phyloP scores from a whole-genome alignment of 2,888 invertebrate species.

The Drosophila tripunctata region DNA sequence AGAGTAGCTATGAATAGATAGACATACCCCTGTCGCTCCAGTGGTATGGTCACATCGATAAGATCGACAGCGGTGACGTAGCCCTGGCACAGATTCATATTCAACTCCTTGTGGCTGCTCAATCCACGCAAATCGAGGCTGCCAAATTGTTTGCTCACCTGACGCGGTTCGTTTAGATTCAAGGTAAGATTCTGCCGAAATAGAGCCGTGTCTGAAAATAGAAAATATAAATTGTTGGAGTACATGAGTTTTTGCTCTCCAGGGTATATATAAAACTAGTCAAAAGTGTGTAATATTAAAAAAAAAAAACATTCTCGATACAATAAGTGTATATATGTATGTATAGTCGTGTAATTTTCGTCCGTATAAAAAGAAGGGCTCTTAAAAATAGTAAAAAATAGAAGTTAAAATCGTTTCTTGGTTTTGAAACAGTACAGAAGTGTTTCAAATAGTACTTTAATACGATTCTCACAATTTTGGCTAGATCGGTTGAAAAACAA shows the following conservation, averaged over 20 bases:
- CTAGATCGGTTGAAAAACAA: too few relatives aligned
- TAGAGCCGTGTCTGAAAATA: slow-evolving; percentile 84
- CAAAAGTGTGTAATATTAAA: too few relatives aligned
- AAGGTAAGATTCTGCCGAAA: slow-evolving; percentile 90
- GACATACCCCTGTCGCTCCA: slow-evolving; percentile 95
- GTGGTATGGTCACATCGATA: slow-evolving; percentile 91
- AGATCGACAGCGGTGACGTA: slow-evolving; percentile 88
- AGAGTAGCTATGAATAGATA: not conserved
- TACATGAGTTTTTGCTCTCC: not conserved
- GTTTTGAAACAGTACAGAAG: too few relatives aligned
- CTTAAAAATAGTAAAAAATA: too few relatives aligned
- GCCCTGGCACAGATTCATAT: slow-evolving; percentile 88
- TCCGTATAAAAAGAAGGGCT: too few relatives aligned
- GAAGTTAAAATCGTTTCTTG: too few relatives aligned
- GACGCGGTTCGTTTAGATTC: slow-evolving; percentile 87
- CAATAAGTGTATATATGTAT: too few relatives aligned
- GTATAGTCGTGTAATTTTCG: too few relatives aligned
- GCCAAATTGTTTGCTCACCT: slow-evolving; percentile 81
- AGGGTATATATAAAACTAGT: too few relatives aligned
- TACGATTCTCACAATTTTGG: too few relatives aligned
- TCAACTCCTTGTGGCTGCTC: slow-evolving; percentile 86
- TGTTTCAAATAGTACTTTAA: too few relatives aligned
- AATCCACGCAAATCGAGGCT: slow-evolving; percentile 84
- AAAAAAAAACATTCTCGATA: too few relatives aligned
- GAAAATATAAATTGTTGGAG: not conserved